Percentiles rank a stretch among this genome's conserved stretches.
These are phyloP conservation scores for Tyto alba DNA, from an alignment of 2,113 vertebrate species.

Conservation along the genomic window DNA sequence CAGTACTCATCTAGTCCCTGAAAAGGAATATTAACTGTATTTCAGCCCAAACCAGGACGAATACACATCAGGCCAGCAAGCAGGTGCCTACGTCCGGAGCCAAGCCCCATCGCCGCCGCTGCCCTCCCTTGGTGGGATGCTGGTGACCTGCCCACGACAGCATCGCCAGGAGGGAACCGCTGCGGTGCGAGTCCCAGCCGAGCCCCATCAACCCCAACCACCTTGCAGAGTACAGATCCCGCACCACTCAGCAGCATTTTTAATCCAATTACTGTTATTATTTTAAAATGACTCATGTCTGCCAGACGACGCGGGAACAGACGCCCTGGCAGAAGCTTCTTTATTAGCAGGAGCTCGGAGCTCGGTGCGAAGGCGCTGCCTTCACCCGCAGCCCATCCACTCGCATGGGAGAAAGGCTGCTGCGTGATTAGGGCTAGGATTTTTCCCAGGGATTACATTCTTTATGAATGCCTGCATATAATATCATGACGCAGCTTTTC, in stretches of 20 bases:
- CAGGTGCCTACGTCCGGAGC: accelerated
- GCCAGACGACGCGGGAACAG: background rate
- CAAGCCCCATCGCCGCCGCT: accelerated
- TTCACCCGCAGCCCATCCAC: background rate
- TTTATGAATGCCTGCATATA: background rate
- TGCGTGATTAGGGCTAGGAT: background rate
- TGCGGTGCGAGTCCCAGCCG: background rate
- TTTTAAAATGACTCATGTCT: background rate
- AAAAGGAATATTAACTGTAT: too few species aligned
- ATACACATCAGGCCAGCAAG: too few species aligned
- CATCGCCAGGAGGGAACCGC: background rate
- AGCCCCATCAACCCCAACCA: background rate
- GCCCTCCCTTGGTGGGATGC: background rate
- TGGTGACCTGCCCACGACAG: accelerated
- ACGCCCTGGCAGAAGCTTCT: background rate
- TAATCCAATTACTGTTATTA: background rate
- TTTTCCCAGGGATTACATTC: background rate
- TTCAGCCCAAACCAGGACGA: too few species aligned
- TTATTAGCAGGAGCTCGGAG: background rate
- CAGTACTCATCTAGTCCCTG: too few species aligned
- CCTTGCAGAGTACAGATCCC: background rate
- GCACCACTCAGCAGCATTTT: background rate
- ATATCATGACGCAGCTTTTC: accelerated
- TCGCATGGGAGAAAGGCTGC: background rate
- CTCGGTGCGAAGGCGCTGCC: accelerated